phyloP scores from a whole-genome alignment of 2,888 invertebrate species.

The Drosophila melanosoma region DNA sequence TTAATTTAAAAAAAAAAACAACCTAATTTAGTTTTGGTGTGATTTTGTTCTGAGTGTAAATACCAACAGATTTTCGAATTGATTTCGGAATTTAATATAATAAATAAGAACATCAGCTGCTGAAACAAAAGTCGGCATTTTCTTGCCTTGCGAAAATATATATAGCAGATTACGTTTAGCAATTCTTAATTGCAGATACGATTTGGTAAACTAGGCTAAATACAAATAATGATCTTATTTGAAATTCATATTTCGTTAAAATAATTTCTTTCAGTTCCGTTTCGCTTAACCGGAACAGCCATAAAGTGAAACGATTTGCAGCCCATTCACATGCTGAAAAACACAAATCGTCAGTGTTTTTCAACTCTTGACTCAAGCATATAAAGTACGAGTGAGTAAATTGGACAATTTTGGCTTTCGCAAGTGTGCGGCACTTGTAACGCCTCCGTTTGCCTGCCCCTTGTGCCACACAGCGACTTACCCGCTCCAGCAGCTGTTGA shows the following conservation, averaged over 20 bases:
- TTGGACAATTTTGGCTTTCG: constrained; percentile 24
- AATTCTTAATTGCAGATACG: neutral
- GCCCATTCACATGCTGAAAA: constrained; percentile 34
- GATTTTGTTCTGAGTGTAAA: neutral
- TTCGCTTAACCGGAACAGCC: constrained; percentile 1
- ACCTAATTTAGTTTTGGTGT: neutral
- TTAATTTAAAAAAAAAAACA: too few species aligned
- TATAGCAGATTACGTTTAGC: neutral
- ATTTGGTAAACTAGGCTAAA: neutral
- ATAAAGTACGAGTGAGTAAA: constrained; percentile 14
- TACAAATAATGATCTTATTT: neutral
- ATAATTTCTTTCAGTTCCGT: constrained; percentile 1
- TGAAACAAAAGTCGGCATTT: neutral
- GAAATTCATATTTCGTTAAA: neutral
- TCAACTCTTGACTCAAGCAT: constrained; percentile 19
- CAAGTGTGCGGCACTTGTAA: constrained; percentile 25
- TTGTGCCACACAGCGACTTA: neutral
- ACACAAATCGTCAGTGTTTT: constrained; percentile 34
- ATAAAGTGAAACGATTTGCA: constrained; percentile 40
- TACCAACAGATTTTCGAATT: neutral
- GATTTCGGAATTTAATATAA: neutral
- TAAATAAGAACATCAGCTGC: neutral
- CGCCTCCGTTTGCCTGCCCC: constrained; percentile 4
- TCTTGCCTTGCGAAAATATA: neutral
- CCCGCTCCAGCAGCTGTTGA: neutral